Conservation (phyloP, 1,140 invertebrate genomes). For the Papilio polytes region DNA sequence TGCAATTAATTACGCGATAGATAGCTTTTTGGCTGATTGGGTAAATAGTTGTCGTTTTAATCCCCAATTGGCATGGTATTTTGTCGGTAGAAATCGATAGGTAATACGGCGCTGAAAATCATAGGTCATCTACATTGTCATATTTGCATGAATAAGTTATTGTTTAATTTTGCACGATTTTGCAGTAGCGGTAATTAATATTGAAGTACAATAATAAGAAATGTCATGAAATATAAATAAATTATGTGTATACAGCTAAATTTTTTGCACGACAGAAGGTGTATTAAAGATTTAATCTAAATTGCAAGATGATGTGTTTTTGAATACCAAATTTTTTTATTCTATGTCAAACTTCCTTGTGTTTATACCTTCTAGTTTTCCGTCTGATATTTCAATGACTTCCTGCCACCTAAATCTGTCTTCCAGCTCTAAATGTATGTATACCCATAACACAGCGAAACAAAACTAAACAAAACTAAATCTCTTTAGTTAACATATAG, state of each 20-base stretch:
- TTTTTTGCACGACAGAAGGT: neutral
- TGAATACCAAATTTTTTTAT: neutral
- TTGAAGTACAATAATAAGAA: neutral
- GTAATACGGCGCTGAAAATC: conserved; percentile 48
- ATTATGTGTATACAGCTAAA: neutral
- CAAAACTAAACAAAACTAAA: conserved; percentile 20
- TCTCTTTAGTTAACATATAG: neutral
- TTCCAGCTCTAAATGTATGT: conserved; percentile 1
- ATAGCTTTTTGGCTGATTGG: conserved; percentile 75
- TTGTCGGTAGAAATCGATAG: conserved; percentile 48
- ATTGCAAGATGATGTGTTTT: neutral
- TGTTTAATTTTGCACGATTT: conserved; percentile 54
- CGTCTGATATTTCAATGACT: conserved; percentile 10
- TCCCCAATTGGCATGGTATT: conserved; percentile 73
- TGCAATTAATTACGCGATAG: conserved; percentile 59
- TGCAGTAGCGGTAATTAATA: conserved; percentile 4
- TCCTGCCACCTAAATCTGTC: neutral
- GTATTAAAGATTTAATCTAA: neutral
- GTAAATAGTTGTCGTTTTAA: conserved; percentile 65
- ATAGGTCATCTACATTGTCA: conserved; percentile 57
- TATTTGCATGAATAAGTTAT: conserved; percentile 55
- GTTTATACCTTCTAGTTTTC: neutral
- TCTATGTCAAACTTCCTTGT: conserved; percentile 1
- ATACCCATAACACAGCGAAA: neutral
- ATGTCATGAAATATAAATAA: neutral